phyloP scores from a whole-genome alignment of 1,140 invertebrate species.

The Caenorhabditis briggsae region DNA sequence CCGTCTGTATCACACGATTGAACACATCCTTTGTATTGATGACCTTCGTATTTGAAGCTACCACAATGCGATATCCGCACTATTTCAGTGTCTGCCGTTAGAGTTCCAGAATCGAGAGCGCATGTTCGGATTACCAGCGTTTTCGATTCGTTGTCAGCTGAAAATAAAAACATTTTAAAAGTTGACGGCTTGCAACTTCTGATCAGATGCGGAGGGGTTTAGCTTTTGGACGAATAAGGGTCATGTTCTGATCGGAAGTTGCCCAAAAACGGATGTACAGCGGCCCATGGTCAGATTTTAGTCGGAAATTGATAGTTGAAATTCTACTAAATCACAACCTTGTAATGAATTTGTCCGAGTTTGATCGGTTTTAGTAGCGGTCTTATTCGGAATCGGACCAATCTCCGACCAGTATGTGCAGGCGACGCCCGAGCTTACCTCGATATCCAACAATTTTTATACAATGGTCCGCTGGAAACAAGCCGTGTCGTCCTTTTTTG shows the following conservation, averaged over 20 bases:
- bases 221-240: too few species aligned
- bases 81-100: conserved; percentile 79
- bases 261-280: too few species aligned
- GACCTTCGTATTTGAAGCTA: conserved; percentile 78
- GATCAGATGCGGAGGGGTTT: too few species aligned
- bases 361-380: too few species aligned
- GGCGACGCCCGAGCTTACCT: conserved; percentile 81
- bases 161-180: conserved; percentile 13
- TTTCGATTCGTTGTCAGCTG: conserved; percentile 76
- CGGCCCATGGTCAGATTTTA: too few species aligned
- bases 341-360: too few species aligned
- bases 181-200: too few species aligned
- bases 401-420: too few species aligned
- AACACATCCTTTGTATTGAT: conserved; percentile 79
- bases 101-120: conserved; percentile 80
- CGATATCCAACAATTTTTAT: conserved; percentile 91
- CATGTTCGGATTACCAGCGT: conserved; percentile 79
- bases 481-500: conserved; percentile 88
- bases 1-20: conserved; percentile 77
- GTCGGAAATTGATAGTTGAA: too few species aligned
- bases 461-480: conserved; percentile 95
- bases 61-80: conserved; percentile 79
- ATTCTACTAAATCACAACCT: too few species aligned
- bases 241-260: too few species aligned
- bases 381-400: too few species aligned